Percentiles rank a stretch among this genome's conserved stretches.
Conservation (phyloP, 2,888 invertebrate genomes). For the Erynnis tages region DNA sequence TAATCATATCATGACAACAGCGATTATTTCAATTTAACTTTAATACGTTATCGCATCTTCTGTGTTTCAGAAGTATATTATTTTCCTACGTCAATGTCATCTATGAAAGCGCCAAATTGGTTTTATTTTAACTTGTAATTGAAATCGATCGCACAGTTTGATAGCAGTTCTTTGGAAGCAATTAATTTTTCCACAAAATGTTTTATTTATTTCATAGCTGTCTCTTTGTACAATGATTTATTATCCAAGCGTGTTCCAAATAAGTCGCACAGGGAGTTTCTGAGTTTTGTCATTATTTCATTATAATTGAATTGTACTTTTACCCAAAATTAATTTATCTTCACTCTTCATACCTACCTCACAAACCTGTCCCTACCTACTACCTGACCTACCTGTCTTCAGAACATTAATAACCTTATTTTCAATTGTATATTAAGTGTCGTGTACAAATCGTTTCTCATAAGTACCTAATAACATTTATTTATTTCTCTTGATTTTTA, state of each 20-base stretch:
- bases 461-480: no score
- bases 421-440: no score
- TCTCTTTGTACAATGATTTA: constrained; percentile 22
- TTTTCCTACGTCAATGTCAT: constrained; percentile 3
- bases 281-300: constrained; percentile 15
- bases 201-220: constrained; percentile 19
- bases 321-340: neutral
- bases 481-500: no score
- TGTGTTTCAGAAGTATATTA: neutral
- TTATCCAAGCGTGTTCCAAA: constrained; percentile 12
- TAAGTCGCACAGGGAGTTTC: constrained; percentile 1
- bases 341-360: neutral
- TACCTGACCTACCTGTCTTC: no score
- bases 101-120: constrained; percentile 1
- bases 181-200: constrained; percentile 24
- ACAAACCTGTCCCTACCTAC: no score
- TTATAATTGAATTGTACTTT: constrained; percentile 13
- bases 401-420: no score
- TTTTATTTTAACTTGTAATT: constrained; percentile 18
- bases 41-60: no score
- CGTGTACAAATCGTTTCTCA: no score
- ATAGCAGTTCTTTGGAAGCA: constrained; percentile 13
- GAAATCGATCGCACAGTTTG: constrained; percentile 14
- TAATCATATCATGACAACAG: no score
- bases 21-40: no score